Base-by-base conservation (phyloP, 2,888 invertebrate species). In the Seira sanloemensis region DNA sequence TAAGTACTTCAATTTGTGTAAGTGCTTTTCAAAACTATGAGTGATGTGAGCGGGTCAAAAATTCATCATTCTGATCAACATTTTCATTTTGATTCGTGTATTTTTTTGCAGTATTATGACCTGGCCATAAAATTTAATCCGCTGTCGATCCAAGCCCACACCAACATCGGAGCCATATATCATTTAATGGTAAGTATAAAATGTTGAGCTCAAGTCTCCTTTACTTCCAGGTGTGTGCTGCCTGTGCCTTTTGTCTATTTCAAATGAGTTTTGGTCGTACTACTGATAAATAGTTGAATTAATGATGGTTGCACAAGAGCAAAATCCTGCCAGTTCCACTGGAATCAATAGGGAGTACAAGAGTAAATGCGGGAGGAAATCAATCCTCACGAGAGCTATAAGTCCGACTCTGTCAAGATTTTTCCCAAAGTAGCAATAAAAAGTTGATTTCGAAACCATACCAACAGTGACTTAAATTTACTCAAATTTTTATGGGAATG, bases 131-230 rank as follows among this genome's bases (percentile, higher is more conserved):
- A 87, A 46, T 85, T 87, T 77, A 86, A 88, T 58, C 86, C 86
- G 46, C 77, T 77, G 65, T 87, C 86, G n/a, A 82, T 88, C 21
- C 86, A 88, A 74, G 88, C 88, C 1, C 88, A 88, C 58, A 84
- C 87, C 16, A 88, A 88, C 78, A 84, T 88, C 72, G 88, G 88
- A 75, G 88, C 88, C 12, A 88, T 88, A 74, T 87, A 88, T 87
- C 88, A 88, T 83, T 83, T 88, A 19, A 86, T 88, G 88, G 88
- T 88, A 72, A 88, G 86, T 78, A 37, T 1, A 25, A 23, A 24
- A 72, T 72, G 16, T 50, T 2, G 16, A 50, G 2, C 50, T 50
- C 2, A n/a, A n/a, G n/a, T n/a, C n/a, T n/a, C n/a, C n/a, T n/a
- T n/a, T n/a, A n/a, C n/a, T n/a, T n/a, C n/a, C n/a, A n/a, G n/a